Percentiles rank a stretch among this genome's conserved stretches.
Conservation (phyloP, 2,113 vertebrate species). For the Channa argus region DNA sequence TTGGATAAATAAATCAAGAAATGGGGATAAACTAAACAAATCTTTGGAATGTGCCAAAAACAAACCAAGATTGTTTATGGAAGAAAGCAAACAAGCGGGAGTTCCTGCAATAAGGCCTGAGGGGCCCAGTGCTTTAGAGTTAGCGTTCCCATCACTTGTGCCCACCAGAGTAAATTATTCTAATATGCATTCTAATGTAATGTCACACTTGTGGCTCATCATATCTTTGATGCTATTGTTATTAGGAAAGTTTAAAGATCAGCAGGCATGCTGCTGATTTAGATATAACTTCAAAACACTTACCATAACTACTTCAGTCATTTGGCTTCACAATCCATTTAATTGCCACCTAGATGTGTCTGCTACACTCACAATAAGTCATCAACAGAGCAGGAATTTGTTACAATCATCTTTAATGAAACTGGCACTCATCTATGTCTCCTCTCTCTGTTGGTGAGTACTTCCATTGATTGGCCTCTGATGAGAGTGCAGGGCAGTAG, state of each 20-base stretch:
- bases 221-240: constrained; percentile 16
- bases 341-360: constrained; percentile 65
- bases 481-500: constrained; percentile 61
- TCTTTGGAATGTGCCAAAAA: constrained; percentile 62
- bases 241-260: constrained; percentile 35
- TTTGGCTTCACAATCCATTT: constrained; percentile 64
- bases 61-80: constrained; percentile 35
- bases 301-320: constrained; percentile 39
- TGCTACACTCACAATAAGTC: constrained; percentile 56
- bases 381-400: constrained; percentile 59
- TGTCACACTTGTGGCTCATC: constrained; percentile 21
- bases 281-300: constrained; percentile 44
- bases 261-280: constrained; percentile 37
- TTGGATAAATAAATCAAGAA: constrained; percentile 78
- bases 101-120: constrained; percentile 30
- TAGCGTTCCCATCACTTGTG: constrained; percentile 16
- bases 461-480: constrained; percentile 67
- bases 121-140: constrained; percentile 18
- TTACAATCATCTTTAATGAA: constrained; percentile 68
- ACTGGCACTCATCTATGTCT: constrained; percentile 58
- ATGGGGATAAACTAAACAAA: constrained; percentile 65
- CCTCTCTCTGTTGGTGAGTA: constrained; percentile 45
- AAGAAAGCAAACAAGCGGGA: constrained; percentile 43
- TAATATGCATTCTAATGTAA: constrained; percentile 29
- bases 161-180: neutral